phyloP scores from a whole-genome alignment of 2,797 vertebrate species.

The Myotis myotis region DNA sequence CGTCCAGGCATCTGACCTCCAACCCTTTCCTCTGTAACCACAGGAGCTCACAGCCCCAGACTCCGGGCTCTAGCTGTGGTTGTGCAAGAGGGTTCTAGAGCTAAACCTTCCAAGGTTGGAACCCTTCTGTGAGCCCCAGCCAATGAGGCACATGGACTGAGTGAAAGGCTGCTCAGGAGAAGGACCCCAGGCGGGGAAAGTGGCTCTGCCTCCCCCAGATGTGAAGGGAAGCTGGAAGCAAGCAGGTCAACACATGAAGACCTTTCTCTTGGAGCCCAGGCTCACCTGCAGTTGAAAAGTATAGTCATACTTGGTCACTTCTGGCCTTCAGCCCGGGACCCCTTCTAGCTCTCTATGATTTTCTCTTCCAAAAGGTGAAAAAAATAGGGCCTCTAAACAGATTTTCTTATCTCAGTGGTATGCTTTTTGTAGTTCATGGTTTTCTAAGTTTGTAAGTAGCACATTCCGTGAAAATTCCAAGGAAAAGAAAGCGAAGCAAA shows the following conservation, averaged over 20 bases:
- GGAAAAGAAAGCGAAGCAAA: neutral
- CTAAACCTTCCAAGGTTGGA: neutral
- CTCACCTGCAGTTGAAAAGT: neutral
- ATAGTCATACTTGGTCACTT: neutral
- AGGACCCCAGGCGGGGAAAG: neutral
- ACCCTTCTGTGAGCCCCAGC: neutral
- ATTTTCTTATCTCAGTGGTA: neutral
- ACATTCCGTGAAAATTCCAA: neutral
- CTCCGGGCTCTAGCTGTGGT: neutral
- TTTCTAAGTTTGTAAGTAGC: constrained; percentile 20
- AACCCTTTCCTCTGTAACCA: neutral
- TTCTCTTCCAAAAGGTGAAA: neutral
- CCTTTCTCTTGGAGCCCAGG: neutral
- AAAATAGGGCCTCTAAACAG: neutral
- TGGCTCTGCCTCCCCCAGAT: neutral
- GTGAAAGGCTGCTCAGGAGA: neutral
- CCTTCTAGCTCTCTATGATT: neutral
- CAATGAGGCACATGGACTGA: neutral
- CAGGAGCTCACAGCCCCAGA: neutral
- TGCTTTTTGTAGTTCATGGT: neutral
- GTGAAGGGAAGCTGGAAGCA: neutral
- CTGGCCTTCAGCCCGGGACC: neutral
- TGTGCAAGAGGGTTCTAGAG: neutral
- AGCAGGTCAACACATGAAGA: neutral
- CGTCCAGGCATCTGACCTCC: neutral